Evolutionary conservation across 2,888 invertebrate genomes (phyloP).

Genomic region (Lasioglossum calceatum): DNA sequence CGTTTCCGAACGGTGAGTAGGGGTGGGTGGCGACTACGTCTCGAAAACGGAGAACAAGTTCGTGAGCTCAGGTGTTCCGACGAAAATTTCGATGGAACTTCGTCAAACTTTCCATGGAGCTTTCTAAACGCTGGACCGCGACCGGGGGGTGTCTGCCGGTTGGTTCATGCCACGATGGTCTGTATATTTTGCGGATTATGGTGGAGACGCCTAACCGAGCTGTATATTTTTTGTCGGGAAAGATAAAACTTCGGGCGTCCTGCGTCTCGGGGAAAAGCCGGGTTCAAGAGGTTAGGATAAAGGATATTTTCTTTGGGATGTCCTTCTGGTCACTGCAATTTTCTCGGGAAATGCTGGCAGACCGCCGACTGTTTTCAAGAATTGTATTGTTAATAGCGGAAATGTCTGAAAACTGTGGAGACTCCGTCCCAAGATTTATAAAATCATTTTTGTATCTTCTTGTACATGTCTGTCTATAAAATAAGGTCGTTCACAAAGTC

Average conservation of each 20-base stretch:
- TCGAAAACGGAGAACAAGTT: slow-evolving; percentile 10
- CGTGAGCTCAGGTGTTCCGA: slow-evolving; percentile 46
- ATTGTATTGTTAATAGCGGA: neutral
- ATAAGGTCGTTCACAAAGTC: no score
- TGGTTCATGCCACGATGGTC: slow-evolving; percentile 20
- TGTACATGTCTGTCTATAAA: neutral
- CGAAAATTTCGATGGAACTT: slow-evolving; percentile 28
- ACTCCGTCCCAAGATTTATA: neutral
- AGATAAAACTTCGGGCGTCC: slow-evolving; percentile 14
- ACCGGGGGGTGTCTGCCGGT: neutral
- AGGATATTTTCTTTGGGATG: slow-evolving; percentile 11
- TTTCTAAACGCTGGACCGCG: neutral
- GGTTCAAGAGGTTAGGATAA: slow-evolving; percentile 31
- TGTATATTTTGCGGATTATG: slow-evolving; percentile 47
- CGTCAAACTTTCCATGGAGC: slow-evolving; percentile 27
- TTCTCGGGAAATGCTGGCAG: neutral
- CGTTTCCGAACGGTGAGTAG: neutral
- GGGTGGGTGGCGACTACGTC: neutral
- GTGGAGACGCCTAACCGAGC: slow-evolving; percentile 19
- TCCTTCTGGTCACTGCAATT: neutral
- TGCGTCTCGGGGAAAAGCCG: neutral
- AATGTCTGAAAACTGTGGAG: neutral
- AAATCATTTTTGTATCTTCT: neutral
- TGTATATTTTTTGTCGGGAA: slow-evolving; percentile 25
- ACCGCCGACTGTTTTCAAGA: neutral